Conservation (phyloP, 2,888 invertebrate species). For the Yponomeuta sedellus region DNA sequence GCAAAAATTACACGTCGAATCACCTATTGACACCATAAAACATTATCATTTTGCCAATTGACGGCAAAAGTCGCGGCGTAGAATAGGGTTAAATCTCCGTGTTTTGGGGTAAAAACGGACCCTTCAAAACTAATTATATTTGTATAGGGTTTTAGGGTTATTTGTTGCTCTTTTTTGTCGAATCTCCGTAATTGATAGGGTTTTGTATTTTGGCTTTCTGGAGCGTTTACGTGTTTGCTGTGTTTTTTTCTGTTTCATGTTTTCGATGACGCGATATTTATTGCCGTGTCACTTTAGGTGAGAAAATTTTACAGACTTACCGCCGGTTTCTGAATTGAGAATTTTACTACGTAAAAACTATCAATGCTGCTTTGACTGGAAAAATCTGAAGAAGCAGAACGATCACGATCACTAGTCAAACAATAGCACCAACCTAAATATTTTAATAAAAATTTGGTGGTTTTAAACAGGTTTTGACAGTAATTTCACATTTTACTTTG, state of each 20-base stretch:
- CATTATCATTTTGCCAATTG: constrained; percentile 55
- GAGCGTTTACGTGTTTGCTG: constrained; percentile 31
- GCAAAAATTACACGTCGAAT: constrained; percentile 55
- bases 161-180: constrained; percentile 40
- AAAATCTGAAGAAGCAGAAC: too few relatives aligned
- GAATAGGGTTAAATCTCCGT: constrained; percentile 65
- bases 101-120: constrained; percentile 68
- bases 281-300: constrained; percentile 35
- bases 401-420: too few relatives aligned
- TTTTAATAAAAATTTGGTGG: too few relatives aligned
- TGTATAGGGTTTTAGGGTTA: constrained; percentile 58
- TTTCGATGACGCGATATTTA: constrained; percentile 37
- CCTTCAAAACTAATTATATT: constrained; percentile 68
- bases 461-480: too few relatives aligned
- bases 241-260: constrained; percentile 18
- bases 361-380: too few relatives aligned
- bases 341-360: too few relatives aligned
- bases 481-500: too few relatives aligned
- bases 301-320: constrained; percentile 39
- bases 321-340: background rate
- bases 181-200: constrained; percentile 42
- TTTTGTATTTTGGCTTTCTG: constrained; percentile 42
- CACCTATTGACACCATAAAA: constrained; percentile 59
- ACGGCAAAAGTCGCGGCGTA: constrained; percentile 50
- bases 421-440: too few relatives aligned